These are phyloP conservation scores for Macroglossus sobrinus DNA, from an alignment of 2,113 vertebrate genomes.

Conservation along the genomic window DNA sequence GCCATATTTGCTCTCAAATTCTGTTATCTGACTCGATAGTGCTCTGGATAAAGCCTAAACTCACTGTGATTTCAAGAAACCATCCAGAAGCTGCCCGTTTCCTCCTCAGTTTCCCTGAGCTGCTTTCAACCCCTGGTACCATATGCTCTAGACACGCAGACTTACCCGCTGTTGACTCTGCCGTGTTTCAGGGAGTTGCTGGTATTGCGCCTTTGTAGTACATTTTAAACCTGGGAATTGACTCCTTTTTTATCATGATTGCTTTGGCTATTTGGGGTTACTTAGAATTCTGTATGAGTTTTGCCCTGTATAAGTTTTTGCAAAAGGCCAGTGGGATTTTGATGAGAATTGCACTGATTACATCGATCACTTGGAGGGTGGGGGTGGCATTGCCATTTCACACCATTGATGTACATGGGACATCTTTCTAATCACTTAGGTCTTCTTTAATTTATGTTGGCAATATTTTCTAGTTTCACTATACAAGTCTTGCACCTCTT, in stretches of 20 bases:
- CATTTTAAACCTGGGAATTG: not conserved
- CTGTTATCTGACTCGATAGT: not conserved
- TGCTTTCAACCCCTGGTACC: not conserved
- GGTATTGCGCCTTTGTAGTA: not conserved
- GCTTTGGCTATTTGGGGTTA: not conserved
- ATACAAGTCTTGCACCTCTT: not conserved
- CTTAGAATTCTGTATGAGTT: not conserved
- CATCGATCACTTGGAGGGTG: not conserved
- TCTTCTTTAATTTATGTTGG: not conserved
- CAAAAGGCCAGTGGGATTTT: not conserved
- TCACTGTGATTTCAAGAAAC: no score
- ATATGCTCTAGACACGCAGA: accelerated
- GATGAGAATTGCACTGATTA: not conserved
- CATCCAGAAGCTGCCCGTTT: not conserved
- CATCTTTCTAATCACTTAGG: not conserved
- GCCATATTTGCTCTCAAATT: not conserved
- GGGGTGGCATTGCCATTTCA: not conserved
- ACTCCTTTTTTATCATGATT: not conserved
- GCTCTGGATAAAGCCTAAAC: not conserved
- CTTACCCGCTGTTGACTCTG: not conserved
- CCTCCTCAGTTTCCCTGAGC: not conserved
- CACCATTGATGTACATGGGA: not conserved
- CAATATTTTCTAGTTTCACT: not conserved
- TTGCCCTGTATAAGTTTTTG: not conserved
- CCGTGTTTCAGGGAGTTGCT: not conserved